A percentile compares a stretch with the other conserved stretches of the same genome.
These are phyloP conservation scores for Siniperca knerii DNA, from an alignment of 2,113 vertebrate species.

Conservation along the genomic window DNA sequence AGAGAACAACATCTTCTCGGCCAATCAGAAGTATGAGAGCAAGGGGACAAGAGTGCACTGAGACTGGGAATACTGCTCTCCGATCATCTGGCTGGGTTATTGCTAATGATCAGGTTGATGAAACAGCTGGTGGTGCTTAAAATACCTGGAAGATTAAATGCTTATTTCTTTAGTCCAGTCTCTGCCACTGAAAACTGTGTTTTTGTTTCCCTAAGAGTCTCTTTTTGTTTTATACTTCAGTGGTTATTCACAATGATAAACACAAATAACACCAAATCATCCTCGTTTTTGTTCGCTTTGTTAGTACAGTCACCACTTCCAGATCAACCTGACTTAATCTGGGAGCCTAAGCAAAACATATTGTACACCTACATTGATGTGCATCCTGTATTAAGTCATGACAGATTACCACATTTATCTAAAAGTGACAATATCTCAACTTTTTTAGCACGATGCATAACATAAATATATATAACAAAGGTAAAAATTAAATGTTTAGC, in stretches of 20 bases:
- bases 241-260: neutral
- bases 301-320: neutral
- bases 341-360: neutral
- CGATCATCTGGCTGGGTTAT: neutral
- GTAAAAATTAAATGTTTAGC: too few species aligned
- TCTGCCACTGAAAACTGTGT: neutral
- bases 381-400: too few species aligned
- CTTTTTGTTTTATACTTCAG: neutral
- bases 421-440: neutral
- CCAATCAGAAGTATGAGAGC: constrained; percentile 16
- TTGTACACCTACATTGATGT: neutral
- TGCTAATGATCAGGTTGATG: constrained; percentile 2
- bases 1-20: constrained; percentile 11
- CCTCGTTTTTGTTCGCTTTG: neutral
- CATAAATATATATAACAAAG: neutral
- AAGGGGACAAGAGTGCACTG: constrained; percentile 4
- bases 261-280: neutral
- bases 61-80: constrained; percentile 1
- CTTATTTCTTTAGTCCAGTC: neutral
- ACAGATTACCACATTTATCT: neutral
- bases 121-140: constrained; percentile 10
- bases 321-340: neutral
- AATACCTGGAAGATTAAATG: constrained; percentile 6
- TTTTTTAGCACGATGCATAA: neutral
- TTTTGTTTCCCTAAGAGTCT: neutral